Percentiles rank a stretch among this genome's conserved stretches.
phyloP scores from a whole-genome alignment of 2,797 vertebrate genomes.

The Alfaro cultratus region DNA sequence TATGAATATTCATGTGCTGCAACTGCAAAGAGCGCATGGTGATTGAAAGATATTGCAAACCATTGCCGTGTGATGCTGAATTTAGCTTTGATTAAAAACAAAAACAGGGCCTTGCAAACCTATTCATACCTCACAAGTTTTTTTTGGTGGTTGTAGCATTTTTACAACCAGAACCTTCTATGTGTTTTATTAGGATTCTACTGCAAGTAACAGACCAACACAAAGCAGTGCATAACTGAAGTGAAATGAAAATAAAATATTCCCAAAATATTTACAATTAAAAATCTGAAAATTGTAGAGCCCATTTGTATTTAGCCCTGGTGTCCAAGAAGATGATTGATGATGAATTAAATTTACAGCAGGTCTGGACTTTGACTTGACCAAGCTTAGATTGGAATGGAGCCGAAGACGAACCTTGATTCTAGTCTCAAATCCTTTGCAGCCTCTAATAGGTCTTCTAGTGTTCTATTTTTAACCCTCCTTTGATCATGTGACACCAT shows the following conservation, averaged over 20 bases:
- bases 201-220: neutral
- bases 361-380: neutral
- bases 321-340: neutral
- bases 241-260: no score
- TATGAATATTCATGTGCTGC: constrained; percentile 49
- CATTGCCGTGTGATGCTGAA: neutral
- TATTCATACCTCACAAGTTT: neutral
- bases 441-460: neutral
- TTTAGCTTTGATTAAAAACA: constrained; percentile 14
- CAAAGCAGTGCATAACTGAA: no score
- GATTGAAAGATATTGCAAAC: constrained; percentile 16
- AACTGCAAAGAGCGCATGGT: constrained; percentile 26
- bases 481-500: no score
- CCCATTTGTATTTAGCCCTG: neutral
- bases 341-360: neutral
- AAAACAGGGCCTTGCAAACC: neutral
- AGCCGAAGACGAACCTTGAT: neutral
- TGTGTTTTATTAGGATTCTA: neutral
- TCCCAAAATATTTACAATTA: no score
- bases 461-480: neutral
- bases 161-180: neutral
- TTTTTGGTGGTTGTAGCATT: neutral
- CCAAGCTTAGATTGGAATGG: neutral
- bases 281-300: neutral
- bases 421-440: neutral